phyloP scores from a whole-genome alignment of 2,888 invertebrate genomes.

The Toxonevra muliebris region DNA sequence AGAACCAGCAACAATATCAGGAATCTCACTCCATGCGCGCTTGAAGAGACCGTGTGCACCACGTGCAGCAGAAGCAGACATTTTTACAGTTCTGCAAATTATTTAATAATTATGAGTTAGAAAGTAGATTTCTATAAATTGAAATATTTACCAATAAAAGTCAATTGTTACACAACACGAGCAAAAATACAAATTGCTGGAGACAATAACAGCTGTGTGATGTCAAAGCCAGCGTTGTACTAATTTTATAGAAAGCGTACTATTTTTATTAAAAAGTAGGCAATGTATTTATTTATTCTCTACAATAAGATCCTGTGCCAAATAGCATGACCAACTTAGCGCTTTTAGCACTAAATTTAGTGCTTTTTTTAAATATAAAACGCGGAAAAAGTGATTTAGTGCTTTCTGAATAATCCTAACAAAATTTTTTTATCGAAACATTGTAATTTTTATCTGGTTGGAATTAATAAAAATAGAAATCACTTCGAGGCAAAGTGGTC shows the following conservation, averaged over 20 bases:
- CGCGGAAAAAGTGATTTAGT: too few species aligned
- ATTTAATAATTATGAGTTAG: neutral
- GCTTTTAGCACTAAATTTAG: too few species aligned
- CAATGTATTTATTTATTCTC: too few species aligned
- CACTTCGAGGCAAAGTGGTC: too few species aligned
- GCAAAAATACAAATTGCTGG: too few species aligned
- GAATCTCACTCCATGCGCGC: constrained; percentile 73
- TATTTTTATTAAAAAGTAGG: too few species aligned
- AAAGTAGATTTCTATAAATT: neutral
- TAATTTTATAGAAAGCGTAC: too few species aligned
- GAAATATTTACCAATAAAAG: neutral
- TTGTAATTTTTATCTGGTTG: neutral
- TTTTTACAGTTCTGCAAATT: constrained; percentile 29
- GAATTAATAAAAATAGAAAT: too few species aligned
- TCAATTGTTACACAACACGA: constrained; percentile 18
- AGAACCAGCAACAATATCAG: constrained; percentile 73
- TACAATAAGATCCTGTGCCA: too few species aligned
- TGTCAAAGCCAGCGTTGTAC: too few species aligned
- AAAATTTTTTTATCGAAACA: constrained; percentile 1
- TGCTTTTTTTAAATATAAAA: too few species aligned
- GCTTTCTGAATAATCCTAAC: too few species aligned
- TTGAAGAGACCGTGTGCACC: constrained; percentile 56
- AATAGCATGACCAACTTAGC: neutral
- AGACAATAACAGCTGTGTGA: constrained; percentile 6
- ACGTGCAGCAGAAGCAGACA: constrained; percentile 56